phyloP scores from a whole-genome alignment of 2,113 vertebrate genomes.

The Panurus biarmicus region DNA sequence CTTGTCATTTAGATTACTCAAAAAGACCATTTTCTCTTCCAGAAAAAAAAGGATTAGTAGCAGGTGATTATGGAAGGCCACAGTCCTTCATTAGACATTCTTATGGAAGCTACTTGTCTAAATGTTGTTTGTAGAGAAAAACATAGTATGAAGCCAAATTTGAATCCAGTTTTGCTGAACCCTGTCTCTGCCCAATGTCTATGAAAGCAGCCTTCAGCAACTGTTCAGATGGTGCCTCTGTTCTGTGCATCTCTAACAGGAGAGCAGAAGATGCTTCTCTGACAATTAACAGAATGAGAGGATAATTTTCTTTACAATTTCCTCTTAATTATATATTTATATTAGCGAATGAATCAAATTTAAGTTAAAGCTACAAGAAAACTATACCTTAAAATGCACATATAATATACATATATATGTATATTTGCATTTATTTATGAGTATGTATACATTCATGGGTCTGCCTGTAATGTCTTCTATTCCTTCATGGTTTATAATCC shows the following conservation, averaged over 20 bases:
- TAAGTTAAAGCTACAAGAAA: background rate
- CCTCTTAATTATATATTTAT: background rate
- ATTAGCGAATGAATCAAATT: background rate
- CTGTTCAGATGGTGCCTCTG: background rate
- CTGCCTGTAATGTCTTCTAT: background rate
- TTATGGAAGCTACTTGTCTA: background rate
- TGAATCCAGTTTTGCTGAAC: background rate
- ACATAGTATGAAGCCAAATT: background rate
- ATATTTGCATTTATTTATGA: background rate
- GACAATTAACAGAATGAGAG: background rate
- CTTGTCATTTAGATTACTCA: background rate
- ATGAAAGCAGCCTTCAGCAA: background rate
- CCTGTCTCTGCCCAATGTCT: rapidly evolving
- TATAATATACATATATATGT: background rate
- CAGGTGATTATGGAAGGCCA: background rate
- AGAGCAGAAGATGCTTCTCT: background rate
- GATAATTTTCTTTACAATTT: background rate
- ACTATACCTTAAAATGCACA: background rate
- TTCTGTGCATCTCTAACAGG: background rate
- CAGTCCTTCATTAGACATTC: background rate
- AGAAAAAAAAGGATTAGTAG: background rate
- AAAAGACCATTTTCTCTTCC: background rate
- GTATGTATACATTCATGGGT: no score
- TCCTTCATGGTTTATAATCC: background rate
- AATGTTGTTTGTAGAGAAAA: background rate